Evolutionary conservation across 1,140 invertebrate genomes (phyloP), one percentile per base, ranked within the genome.

Genomic region (Coptotermes formosanus): DNA sequence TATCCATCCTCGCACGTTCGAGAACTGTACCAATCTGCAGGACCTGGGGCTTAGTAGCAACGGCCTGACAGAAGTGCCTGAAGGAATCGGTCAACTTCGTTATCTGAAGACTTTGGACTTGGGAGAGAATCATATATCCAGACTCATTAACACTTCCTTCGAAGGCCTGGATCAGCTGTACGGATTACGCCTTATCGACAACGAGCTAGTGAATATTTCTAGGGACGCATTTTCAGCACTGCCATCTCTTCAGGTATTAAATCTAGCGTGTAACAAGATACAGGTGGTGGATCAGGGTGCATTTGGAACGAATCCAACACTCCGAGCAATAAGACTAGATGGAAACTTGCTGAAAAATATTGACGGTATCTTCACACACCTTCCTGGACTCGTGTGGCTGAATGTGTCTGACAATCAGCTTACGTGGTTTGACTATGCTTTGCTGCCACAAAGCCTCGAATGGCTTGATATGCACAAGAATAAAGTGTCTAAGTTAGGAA

Each of bases 1-100:
- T 82, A 93, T 97, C 81, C 93, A 96, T 86, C 92, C 93, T 8
- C 94, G 94, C 86, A 94, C 97, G 25, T 97, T 97, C 89, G 93
- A 93, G 89, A 98, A 96, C 90, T 93, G 96, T 88, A 95, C 94
- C 25, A 89, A 93, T 92, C 92, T 98, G 82, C 95, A 97, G 90
- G 97, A 98, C 91, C 92, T 99, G 9, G 96, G 97, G 90, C 91
- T 98, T 86, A 96, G 96, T 90, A 94, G 95, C 69, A 99, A 99
- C 91, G 91, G 93, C 85, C 91, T 99, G 86, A 94, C 93, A 88
- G 93, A 94, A 88, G 93, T 99, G 48, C 97, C 97, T 7, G 91
- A 94, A 89, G 96, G 96, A 9, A 90, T 97, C 9, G 92, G 93
- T 89, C 93, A 94, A 89, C 93, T 97, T 90, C 91, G 92, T 30